Evolutionary conservation across 2,113 vertebrate species (phyloP), one percentile per base, ranked within the genome.

Genomic region (Erpornis zantholeuca): DNA sequence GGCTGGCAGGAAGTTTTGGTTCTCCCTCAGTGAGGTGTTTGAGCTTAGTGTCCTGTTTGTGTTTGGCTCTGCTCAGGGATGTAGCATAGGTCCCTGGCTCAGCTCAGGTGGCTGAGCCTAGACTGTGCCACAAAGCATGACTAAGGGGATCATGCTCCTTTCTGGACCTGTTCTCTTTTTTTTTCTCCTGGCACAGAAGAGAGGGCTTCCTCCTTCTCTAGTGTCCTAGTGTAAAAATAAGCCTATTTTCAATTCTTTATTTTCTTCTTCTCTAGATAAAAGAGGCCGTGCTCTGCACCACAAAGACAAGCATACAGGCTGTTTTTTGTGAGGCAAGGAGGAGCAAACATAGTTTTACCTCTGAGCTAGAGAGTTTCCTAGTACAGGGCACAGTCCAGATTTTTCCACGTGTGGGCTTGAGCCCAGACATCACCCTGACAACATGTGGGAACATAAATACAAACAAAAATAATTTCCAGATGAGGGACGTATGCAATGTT

Each of bases 391-490:
- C 78, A 10, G 72, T 95, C 96, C 86, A 97, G 87, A 92, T 88
- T 94, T 96, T 97, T 95, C 93, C 84, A 88, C 35, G 0, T 86
- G 93, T 94, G 84, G 92, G 97, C 93, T 85, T 72, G 83, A 92
- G 96, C 94, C 94, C 94, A 97, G 95, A 86, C 88, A 86, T 95
- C 83, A 86, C 97, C 95, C 96, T 96, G 97, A 95, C 96, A 97
- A 97, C 95, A 84, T 85, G 80, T 80, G 91, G 69, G 87, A 96
- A 92, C 88, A 97, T 97, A 97, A 97, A 97, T 95, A 97, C 72
- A 97, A 97, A 97, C 94, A 97, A 96, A 91, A 96, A 96, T 97
- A 97, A 97, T 36, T 97, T 97, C 96, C 94, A 96, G 93, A 96
- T 95, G 96, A 94, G 93, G 21, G 94, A 96, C 84, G 40, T 96